Evolutionary conservation across 2,888 invertebrate genomes (phyloP), one percentile per base, ranked within the genome.

Genomic region (Quadroppia sp.): DNA sequence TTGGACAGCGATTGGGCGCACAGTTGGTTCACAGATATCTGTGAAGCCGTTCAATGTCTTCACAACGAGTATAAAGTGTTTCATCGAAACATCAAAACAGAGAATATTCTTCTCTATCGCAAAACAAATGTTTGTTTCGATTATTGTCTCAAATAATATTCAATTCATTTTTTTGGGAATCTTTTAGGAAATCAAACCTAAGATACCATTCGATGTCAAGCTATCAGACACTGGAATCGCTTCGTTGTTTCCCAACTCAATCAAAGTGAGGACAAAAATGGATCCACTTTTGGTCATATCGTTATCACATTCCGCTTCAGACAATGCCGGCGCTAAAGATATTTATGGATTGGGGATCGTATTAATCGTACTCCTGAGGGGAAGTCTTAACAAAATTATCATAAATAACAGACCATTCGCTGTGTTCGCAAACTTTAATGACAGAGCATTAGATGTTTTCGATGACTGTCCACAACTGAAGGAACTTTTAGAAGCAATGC

Each of bases 1-100:
- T 28, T 59, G 30, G 59, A 59, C 15, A 30, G 30, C 4, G 30
- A 59, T 13, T 59, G 59, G 28, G 59, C 59, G 28, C 59, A 30
- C 2, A 17, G 28, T 30, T 59, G 59, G 59, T 59, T 59, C 59
- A 59, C 30, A 59, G 23, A 59, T 6, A 59, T 59, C n/a, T 59
- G 59, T 17, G 59, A 59, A 59, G 59, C 59, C 3, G 59, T 59
- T 59, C 28, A 59, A 6, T 59, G 30, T 59, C 30, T 59, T 6
- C 59, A 59, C 25, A 59, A 30, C 3, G 15, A 7, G 2, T 32
- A 30, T 30, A 25, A 59, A 30, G 59, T 59, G 1, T 30, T 9
- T 1, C 59, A 59, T 59, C 59, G 17, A 15, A 59, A 59, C 30
- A 59, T 59, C 13, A 59, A 59, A 59, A 9, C 59, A 6, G 59